These are phyloP conservation scores for Limonius californicus DNA, from an alignment of 1,140 invertebrate genomes.

Conservation along the genomic window DNA sequence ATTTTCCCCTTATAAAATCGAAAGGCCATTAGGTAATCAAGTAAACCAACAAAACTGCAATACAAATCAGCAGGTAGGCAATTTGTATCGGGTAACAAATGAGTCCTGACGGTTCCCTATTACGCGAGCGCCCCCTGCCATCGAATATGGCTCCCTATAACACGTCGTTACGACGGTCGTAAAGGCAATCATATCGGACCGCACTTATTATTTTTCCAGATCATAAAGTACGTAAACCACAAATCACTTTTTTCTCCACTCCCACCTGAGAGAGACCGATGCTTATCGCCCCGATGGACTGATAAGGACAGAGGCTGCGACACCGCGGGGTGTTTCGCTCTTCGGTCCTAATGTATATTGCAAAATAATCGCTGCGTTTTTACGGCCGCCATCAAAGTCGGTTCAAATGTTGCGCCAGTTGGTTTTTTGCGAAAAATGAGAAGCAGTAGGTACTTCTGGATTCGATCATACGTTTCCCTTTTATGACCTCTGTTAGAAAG, in stretches of 20 bases:
- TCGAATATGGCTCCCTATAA: constrained; percentile 20
- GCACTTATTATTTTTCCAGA: constrained; percentile 39
- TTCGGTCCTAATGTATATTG: constrained; percentile 28
- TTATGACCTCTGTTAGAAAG: no score
- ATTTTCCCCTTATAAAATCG: neutral
- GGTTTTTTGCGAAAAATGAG: no score
- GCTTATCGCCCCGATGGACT: constrained; percentile 23
- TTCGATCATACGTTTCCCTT: no score
- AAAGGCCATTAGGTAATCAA: constrained; percentile 6
- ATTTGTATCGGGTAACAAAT: constrained; percentile 8
- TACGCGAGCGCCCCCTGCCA: neutral
- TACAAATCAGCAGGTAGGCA: constrained; percentile 2
- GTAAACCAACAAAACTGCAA: constrained; percentile 1
- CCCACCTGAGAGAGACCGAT: constrained; percentile 23
- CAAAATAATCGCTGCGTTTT: constrained; percentile 29
- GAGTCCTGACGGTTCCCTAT: constrained; percentile 2
- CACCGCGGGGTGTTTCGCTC: constrained; percentile 9
- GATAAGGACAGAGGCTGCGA: constrained; percentile 27
- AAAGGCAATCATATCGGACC: constrained; percentile 39
- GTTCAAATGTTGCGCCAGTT: constrained; percentile 5
- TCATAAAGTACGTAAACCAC: constrained; percentile 33
- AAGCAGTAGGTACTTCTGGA: no score
- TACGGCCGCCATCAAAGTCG: constrained; percentile 16
- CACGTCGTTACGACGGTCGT: constrained; percentile 35
- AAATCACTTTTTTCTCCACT: constrained; percentile 31